Percentiles rank a stretch among this genome's conserved stretches.
phyloP scores from a whole-genome alignment of 2,888 invertebrate genomes.

The Drosophila mimica region DNA sequence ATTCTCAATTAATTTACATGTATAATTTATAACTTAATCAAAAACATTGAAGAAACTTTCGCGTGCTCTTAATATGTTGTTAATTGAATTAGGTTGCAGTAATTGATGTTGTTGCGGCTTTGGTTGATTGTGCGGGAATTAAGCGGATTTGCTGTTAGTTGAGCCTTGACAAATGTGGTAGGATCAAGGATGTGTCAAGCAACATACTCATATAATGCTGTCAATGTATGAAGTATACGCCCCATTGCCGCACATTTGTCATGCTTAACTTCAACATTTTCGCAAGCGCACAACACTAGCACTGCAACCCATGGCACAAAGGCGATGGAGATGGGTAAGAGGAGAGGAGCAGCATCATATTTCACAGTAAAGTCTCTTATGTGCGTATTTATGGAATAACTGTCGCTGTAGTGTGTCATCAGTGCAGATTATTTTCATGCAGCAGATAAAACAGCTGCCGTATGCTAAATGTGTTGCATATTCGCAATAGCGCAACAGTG shows the following conservation, averaged over 20 bases:
- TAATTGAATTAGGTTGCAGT: conserved; percentile 16
- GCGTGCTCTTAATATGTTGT: neutral
- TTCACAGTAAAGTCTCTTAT: conserved; percentile 23
- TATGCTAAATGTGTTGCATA: conserved; percentile 69
- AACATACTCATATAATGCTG: conserved; percentile 24
- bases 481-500: conserved; percentile 29
- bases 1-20: neutral
- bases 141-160: conserved; percentile 46
- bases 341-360: conserved; percentile 14
- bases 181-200: conserved; percentile 35
- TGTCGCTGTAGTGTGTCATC: conserved; percentile 4
- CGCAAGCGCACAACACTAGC: conserved; percentile 21
- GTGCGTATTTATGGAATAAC: conserved; percentile 53
- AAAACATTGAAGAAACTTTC: neutral
- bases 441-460: conserved; percentile 29
- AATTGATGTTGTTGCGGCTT: conserved; percentile 22
- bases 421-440: conserved; percentile 54
- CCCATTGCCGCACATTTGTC: conserved; percentile 61
- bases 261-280: conserved; percentile 76
- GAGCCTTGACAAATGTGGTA: conserved; percentile 39
- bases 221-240: conserved; percentile 60
- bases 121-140: conserved; percentile 33
- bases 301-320: neutral
- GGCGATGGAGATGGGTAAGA: neutral
- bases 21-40: neutral